These are phyloP conservation scores for Hypothenemus hampei DNA, from an alignment of 1,140 invertebrate species.

Conservation along the genomic window DNA sequence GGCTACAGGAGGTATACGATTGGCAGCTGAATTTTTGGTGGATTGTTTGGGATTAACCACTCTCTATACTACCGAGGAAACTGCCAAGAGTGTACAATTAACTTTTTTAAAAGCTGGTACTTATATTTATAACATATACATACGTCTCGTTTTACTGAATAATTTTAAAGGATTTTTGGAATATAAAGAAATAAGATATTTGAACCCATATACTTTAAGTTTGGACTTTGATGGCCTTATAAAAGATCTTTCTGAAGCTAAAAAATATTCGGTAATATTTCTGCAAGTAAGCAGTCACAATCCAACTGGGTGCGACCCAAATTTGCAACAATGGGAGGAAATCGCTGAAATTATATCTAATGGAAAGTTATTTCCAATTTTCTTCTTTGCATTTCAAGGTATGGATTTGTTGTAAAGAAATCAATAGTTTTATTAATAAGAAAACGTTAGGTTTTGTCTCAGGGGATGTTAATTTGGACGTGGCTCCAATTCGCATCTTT, in stretches of 20 bases:
- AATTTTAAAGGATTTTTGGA: slow-evolving; percentile 74
- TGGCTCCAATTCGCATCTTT: slow-evolving; percentile 81
- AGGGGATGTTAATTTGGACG: slow-evolving; percentile 79
- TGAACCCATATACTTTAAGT: slow-evolving; percentile 69
- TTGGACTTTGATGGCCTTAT: slow-evolving; percentile 82
- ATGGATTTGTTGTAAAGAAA: not conserved
- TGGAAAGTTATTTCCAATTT: slow-evolving; percentile 86
- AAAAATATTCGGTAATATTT: slow-evolving; percentile 86
- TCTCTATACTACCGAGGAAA: slow-evolving; percentile 4
- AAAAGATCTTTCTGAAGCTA: slow-evolving; percentile 60
- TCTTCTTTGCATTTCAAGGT: slow-evolving; percentile 99
- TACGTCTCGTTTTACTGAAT: not conserved
- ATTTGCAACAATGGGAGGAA: slow-evolving; percentile 84
- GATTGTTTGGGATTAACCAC: slow-evolving; percentile 35
- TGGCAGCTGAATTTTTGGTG: slow-evolving; percentile 85
- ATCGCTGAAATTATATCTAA: slow-evolving; percentile 72
- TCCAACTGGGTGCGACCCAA: slow-evolving; percentile 96
- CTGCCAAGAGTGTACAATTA: not conserved
- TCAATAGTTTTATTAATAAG: not conserved
- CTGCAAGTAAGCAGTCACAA: slow-evolving; percentile 99
- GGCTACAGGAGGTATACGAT: slow-evolving; percentile 86
- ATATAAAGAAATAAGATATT: slow-evolving; percentile 85
- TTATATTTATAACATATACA: not conserved
- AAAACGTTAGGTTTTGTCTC: slow-evolving; percentile 3
- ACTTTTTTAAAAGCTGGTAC: slow-evolving; percentile 9